These are phyloP conservation scores for Siniperca chuatsi DNA, from an alignment of 2,113 vertebrate species.

Conservation along the genomic window DNA sequence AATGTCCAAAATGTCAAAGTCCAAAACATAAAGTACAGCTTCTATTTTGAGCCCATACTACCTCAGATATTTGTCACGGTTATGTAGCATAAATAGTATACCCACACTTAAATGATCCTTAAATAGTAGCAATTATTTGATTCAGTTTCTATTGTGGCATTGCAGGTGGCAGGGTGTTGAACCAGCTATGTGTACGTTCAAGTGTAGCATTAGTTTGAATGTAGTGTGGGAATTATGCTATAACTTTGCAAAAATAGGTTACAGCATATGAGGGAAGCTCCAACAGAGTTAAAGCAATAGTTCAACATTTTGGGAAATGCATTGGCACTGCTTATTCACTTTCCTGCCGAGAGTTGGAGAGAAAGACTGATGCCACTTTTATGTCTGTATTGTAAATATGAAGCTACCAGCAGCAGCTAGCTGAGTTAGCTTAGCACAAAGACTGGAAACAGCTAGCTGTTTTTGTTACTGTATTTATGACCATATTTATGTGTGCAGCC, in stretches of 20 bases:
- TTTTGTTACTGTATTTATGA: no score
- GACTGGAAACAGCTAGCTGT: not conserved
- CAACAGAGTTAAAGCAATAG: no score
- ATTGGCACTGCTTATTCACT: no score
- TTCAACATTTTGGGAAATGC: no score
- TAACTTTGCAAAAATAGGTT: no score
- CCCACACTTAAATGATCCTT: not conserved
- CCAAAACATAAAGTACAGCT: not conserved
- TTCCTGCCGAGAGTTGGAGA: not conserved
- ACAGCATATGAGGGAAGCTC: no score
- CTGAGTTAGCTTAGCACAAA: not conserved
- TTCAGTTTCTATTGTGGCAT: no score
- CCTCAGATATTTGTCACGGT: not conserved
- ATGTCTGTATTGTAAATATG: no score
- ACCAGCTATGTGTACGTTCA: not conserved
- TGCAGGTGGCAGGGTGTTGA: not conserved
- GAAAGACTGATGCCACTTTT: not conserved
- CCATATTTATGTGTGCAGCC: no score
- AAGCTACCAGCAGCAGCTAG: not conserved
- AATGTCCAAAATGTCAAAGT: not conserved
- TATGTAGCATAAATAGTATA: not conserved
- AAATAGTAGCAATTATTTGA: no score
- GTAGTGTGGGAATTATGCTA: no score
- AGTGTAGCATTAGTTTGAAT: no score
- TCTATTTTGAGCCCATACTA: not conserved